Evolutionary conservation across 2,797 vertebrate genomes (phyloP), one percentile per base, ranked within the genome.

Genomic region (Karalla daura): DNA sequence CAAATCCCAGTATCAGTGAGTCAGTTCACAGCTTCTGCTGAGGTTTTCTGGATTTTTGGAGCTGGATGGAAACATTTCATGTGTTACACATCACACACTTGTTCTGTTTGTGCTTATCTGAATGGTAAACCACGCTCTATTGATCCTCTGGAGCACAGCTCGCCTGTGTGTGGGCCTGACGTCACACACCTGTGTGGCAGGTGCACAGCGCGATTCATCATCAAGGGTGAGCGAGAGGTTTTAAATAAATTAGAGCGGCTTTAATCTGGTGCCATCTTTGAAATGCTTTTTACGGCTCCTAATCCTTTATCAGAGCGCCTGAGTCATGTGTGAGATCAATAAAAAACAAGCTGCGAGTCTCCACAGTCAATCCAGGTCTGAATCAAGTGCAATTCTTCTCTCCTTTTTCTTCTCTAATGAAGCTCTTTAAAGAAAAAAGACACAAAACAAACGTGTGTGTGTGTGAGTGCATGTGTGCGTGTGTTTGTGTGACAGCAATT

Each of bases 401-500:
- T 20, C n/a, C 4, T 3, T 17, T 56, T 56, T 58, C 32, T 44
- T 47, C 11, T 53, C 9, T 39, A 64, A 64, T 52, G 14, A 74
- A 33, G 20, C 33, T 1, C 4, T 14, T 14, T 5, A 36, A 36
- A 41, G 6, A 15, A 10, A 14, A 43, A 30, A 39, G 1, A 54
- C 35, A 51, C 7, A n/a, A n/a, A n/a, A n/a, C n/a, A n/a, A n/a
- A n/a, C n/a, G n/a, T n/a, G n/a, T n/a, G n/a, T n/a, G n/a, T n/a
- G n/a, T n/a, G n/a, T n/a, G n/a, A n/a, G n/a, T n/a, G n/a, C n/a
- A n/a, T n/a, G n/a, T n/a, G n/a, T n/a, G n/a, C n/a, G n/a, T n/a
- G n/a, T n/a, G n/a, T n/a, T n/a, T n/a, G n/a, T n/a, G n/a, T n/a
- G 46, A 53, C 32, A 30, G 28, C 27, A 68, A 71, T 78, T 75